Evolutionary conservation across 2,113 vertebrate genomes (phyloP).

Genomic region (Xyrauchen texanus): DNA sequence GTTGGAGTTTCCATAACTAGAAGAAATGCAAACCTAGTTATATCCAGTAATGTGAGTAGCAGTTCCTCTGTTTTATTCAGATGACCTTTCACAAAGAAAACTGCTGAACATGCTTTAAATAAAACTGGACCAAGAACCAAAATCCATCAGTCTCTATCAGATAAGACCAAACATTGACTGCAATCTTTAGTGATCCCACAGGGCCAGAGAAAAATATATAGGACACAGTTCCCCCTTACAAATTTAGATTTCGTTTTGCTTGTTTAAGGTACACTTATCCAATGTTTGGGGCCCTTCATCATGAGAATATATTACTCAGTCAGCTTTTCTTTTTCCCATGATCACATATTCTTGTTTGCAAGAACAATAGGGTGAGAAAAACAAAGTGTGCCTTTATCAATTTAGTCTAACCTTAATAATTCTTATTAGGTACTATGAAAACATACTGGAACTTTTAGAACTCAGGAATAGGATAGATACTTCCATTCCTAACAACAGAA

Average conservation of each 20-base stretch:
- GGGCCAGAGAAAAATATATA: slow-evolving; percentile 33
- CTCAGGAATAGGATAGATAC: no score
- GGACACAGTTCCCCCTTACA: slow-evolving; percentile 19
- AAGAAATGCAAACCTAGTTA: slow-evolving; percentile 3
- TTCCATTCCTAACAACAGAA: no score
- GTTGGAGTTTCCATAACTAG: background rate
- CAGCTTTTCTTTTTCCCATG: background rate
- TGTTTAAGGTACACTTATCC: slow-evolving; percentile 44
- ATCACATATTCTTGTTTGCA: no score
- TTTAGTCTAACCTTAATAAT: background rate
- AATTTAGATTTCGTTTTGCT: slow-evolving; percentile 40
- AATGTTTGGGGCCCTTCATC: slow-evolving; percentile 18
- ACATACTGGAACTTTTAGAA: no score
- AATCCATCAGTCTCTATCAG: slow-evolving; percentile 43
- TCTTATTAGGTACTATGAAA: no score
- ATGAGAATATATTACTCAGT: slow-evolving; percentile 27
- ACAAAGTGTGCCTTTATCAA: background rate
- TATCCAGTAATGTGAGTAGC: slow-evolving; percentile 21
- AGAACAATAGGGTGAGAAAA: no score
- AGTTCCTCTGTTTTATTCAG: slow-evolving; percentile 6
- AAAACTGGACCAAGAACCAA: slow-evolving; percentile 17
- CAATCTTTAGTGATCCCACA: slow-evolving; percentile 13
- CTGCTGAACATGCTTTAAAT: slow-evolving; percentile 13
- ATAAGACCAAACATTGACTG: slow-evolving; percentile 20
- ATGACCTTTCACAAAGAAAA: background rate